Evolutionary conservation across 2,888 invertebrate genomes (phyloP).

Genomic region (Aradus depressus): DNA sequence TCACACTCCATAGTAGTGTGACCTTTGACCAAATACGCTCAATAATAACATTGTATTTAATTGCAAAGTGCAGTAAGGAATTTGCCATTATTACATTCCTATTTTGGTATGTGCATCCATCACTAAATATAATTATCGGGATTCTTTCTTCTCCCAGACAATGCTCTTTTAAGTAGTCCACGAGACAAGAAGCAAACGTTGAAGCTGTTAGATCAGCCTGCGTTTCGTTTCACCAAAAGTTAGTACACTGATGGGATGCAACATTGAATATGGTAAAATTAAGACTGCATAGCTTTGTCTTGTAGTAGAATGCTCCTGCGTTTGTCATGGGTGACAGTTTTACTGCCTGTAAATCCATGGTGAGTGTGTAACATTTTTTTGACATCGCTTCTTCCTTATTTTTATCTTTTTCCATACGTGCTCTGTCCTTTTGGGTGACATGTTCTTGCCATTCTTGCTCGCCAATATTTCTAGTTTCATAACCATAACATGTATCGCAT

Average conservation of each 20-base stretch:
- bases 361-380: too few relatives aligned
- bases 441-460: too few relatives aligned
- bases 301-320: conserved; percentile 1
- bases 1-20: conserved; percentile 7
- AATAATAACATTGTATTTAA: neutral
- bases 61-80: neutral
- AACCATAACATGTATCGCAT: too few relatives aligned
- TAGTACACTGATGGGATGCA: neutral
- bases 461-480: too few relatives aligned
- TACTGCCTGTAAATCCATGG: too few relatives aligned
- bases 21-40: conserved; percentile 1
- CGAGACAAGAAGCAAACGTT: conserved; percentile 2
- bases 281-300: neutral
- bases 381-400: too few relatives aligned
- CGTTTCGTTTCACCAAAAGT: neutral
- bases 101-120: conserved; percentile 6
- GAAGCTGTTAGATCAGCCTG: neutral
- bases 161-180: conserved; percentile 4
- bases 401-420: too few relatives aligned
- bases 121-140: neutral
- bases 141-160: neutral
- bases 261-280: neutral
- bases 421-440: too few relatives aligned
- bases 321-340: too few relatives aligned
- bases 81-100: conserved; percentile 6